These are phyloP conservation scores for Oryzaephilus surinamensis DNA, from an alignment of 1,140 invertebrate species.

Conservation along the genomic window DNA sequence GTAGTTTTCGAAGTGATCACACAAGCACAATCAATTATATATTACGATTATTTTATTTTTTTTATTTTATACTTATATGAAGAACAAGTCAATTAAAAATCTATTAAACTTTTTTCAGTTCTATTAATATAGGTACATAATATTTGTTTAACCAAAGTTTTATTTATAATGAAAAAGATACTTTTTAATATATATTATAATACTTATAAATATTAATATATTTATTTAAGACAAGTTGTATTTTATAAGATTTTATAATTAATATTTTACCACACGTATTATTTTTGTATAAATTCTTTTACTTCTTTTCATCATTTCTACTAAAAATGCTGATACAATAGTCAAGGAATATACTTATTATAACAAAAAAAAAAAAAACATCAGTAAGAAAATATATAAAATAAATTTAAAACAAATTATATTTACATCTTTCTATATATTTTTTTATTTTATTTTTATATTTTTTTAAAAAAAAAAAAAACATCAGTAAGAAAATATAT, in stretches of 20 bases:
- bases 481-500: conserved; percentile 9
- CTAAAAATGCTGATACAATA: conserved; percentile 2
- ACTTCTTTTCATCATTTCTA: conserved; percentile 25
- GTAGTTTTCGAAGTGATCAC: too few species aligned
- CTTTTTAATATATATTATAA: conserved; percentile 16
- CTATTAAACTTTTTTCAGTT: too few species aligned
- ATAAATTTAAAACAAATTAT: conserved; percentile 5
- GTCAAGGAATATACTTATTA: too few species aligned
- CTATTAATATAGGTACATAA: conserved; percentile 25
- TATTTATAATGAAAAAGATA: conserved; percentile 23
- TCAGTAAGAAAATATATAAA: conserved; percentile 8
- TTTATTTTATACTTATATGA: too few species aligned
- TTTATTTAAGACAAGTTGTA: conserved; percentile 25
- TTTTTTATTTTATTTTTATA: conserved; percentile 6
- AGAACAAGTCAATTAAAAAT: too few species aligned
- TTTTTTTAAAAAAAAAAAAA: conserved; percentile 18
- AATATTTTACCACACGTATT: conserved; percentile 24
- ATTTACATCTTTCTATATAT: conserved; percentile 23
- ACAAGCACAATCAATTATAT: too few species aligned
- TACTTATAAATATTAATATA: conserved; percentile 13
- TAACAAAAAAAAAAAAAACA: not conserved
- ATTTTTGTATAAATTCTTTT: conserved; percentile 35
- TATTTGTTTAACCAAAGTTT: conserved; percentile 31
- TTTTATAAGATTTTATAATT: conserved; percentile 17
- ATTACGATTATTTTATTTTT: too few species aligned